A percentile compares a stretch with the other conserved stretches of the same genome.
Evolutionary conservation across 1,140 invertebrate genomes (phyloP).

Genomic region (Archivesica marissinica): DNA sequence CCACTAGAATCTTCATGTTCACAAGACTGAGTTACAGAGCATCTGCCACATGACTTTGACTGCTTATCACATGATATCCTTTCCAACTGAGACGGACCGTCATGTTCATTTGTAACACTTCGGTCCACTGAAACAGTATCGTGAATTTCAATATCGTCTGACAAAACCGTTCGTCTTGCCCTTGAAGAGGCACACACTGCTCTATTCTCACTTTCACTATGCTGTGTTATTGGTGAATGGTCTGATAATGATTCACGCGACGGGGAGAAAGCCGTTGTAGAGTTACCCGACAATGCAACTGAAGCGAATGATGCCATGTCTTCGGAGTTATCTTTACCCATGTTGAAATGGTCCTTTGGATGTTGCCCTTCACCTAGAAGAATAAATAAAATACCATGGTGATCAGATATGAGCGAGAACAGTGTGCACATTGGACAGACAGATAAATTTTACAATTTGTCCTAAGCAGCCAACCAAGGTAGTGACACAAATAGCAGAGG

Average conservation of each 20-base stretch:
- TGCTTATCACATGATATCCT: not conserved
- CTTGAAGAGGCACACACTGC: not conserved
- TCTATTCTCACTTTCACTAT: not conserved
- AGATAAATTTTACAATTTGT: too few relatives aligned
- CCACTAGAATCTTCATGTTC: constrained; percentile 2
- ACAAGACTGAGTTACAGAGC: constrained; percentile 17
- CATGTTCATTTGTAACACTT: not conserved
- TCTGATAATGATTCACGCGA: not conserved
- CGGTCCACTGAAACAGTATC: not conserved
- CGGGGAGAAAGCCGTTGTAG: not conserved
- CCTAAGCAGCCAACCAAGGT: too few relatives aligned
- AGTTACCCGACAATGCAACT: constrained; percentile 30
- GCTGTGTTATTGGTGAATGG: not conserved
- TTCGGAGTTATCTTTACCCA: constrained; percentile 31
- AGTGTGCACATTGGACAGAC: too few relatives aligned
- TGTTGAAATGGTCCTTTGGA: constrained; percentile 38
- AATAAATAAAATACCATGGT: too few relatives aligned
- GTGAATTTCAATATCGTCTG: not conserved
- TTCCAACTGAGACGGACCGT: not conserved
- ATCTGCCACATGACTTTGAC: constrained; percentile 13
- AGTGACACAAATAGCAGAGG: too few relatives aligned
- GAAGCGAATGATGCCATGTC: constrained; percentile 46
- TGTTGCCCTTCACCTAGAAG: constrained; percentile 32
- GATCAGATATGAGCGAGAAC: too few relatives aligned
- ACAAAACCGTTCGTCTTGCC: not conserved